Conservation (phyloP, 2,113 vertebrate genomes). For the Ceyx margarethae region DNA sequence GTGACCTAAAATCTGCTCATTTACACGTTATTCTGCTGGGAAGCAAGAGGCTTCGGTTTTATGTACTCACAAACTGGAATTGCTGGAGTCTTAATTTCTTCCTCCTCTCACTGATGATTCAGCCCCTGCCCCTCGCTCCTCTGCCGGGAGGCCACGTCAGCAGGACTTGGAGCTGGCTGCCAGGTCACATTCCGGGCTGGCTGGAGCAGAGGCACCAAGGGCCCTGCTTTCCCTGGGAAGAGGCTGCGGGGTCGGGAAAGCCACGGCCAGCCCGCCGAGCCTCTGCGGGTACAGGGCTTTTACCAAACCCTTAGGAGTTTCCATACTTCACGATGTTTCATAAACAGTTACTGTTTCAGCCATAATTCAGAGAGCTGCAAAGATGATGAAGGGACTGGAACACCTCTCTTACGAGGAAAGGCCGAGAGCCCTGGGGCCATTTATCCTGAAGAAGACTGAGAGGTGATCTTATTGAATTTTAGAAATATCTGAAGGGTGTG, state of each 20-base stretch:
- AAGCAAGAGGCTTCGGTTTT: background rate
- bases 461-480: no score
- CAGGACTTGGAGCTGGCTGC: constrained; percentile 72
- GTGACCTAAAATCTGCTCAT: background rate
- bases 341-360: background rate
- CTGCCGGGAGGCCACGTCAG: constrained; percentile 75
- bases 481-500: no score
- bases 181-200: constrained; percentile 73
- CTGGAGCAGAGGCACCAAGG: constrained; percentile 51
- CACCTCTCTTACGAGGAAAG: no score
- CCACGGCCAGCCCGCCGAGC: rapidly evolving
- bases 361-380: background rate
- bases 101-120: constrained; percentile 51
- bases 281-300: rapidly evolving
- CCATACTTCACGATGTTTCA: background rate
- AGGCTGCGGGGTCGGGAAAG: background rate
- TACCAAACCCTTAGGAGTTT: background rate
- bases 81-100: background rate
- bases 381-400: no score
- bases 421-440: no score
- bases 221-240: constrained; percentile 8
- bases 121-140: constrained; percentile 11
- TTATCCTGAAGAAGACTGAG: no score
- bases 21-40: background rate
- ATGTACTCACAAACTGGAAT: background rate